A percentile compares a stretch with the other conserved stretches of the same genome.
These are phyloP conservation scores for Peucedramus taeniatus DNA, from an alignment of 2,113 vertebrate genomes.

Conservation along the genomic window DNA sequence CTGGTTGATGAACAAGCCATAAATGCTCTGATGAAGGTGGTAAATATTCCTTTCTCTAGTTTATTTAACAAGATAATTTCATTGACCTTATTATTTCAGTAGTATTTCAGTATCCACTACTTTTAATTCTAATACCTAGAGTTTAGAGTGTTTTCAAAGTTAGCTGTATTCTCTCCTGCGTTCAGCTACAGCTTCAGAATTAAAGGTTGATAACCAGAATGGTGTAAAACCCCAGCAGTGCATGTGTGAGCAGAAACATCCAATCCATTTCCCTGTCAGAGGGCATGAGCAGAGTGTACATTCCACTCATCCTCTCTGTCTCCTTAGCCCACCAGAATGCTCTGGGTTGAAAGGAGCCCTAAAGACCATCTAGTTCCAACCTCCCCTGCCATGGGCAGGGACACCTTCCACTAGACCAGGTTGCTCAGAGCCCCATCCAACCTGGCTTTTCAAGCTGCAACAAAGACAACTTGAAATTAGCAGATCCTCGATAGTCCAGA, in stretches of 20 bases:
- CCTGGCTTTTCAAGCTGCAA: neutral
- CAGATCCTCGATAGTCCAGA: fast-evolving
- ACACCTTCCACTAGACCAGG: neutral
- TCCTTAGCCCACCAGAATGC: neutral
- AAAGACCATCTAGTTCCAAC: neutral
- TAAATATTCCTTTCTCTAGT: neutral
- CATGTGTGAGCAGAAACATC: neutral
- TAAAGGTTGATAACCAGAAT: neutral
- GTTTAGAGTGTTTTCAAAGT: neutral
- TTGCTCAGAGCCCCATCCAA: neutral
- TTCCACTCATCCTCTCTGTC: neutral
- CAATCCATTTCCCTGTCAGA: neutral
- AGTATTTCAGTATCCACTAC: neutral
- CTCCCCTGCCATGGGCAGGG: too few species aligned
- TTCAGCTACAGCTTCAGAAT: neutral
- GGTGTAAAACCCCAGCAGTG: neutral
- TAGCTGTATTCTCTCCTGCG: neutral
- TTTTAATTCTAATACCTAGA: neutral
- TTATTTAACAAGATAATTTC: neutral
- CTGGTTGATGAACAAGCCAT: neutral
- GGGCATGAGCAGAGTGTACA: fast-evolving
- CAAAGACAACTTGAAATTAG: neutral
- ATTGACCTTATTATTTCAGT: neutral
- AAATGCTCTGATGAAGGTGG: neutral
- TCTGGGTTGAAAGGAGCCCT: neutral